Conservation (phyloP, 2,113 vertebrate genomes). For the Mesitornis unicolor region DNA sequence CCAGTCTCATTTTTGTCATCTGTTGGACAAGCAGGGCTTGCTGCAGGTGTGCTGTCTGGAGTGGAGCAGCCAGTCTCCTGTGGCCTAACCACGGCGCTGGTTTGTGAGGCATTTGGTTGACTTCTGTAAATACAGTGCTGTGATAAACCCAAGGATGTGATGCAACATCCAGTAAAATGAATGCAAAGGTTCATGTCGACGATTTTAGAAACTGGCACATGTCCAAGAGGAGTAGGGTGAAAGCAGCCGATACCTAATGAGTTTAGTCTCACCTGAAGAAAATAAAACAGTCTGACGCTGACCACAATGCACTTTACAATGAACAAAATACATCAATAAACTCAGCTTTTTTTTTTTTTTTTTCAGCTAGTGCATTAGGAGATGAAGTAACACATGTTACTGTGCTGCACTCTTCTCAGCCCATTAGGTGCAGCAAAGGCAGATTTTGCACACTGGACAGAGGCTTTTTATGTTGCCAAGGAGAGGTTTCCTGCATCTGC, state of each 20-base stretch:
- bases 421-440: not conserved
- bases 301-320: not conserved
- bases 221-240: not conserved
- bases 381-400: not conserved
- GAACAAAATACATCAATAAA: not conserved
- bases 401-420: not conserved
- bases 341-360: not conserved
- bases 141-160: not conserved
- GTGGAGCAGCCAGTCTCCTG: not conserved
- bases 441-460: not conserved
- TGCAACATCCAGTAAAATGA: not conserved
- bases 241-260: not conserved
- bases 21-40: not conserved
- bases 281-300: not conserved
- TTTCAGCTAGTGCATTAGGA: not conserved
- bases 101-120: not conserved
- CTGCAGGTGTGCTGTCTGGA: not conserved
- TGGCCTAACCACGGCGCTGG: rapidly evolving
- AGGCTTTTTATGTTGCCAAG: not conserved
- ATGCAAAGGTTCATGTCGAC: not conserved
- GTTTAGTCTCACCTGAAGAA: not conserved
- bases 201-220: not conserved
- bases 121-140: not conserved
- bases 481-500: not conserved
- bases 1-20: not conserved